Base-by-base conservation (phyloP, 2,888 invertebrate species). In the Pseudococcus jackbeardsleyi region DNA sequence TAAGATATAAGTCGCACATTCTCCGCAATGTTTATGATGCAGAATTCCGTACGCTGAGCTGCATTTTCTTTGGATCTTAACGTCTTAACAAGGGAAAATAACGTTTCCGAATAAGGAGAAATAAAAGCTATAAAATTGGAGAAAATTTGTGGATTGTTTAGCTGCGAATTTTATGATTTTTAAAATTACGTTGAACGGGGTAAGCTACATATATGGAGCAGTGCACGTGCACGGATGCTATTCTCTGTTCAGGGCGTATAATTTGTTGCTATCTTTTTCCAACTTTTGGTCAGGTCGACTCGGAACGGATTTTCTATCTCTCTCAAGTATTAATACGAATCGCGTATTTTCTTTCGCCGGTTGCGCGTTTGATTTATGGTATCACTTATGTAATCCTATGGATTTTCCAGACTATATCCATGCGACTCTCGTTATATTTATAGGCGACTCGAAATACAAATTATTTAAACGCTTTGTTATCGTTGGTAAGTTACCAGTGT, bases 141-240 rank as follows among this genome's bases (percentile, higher is more conserved):
- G 68, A 72, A 72, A 72, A 72, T 72, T 72, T 72, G 72, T 33
- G 17, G 72, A 72, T 72, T 72, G 72, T 72, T 72, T 72, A 72
- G 72, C 72, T 72, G 33, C 33, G 33, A 33, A 12, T 72, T 72
- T 72, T 72, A 72, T 33, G 72, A 72, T 72, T 72, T 72, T 72
- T 33, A 72, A 72, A 33, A 72, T 72, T 72, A 72, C 33, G 17
- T 39, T 33, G 6, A 72, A 72, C 15, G 22, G 68, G 68, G 26
- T 33, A 72, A 33, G 26, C 26, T 33, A 72, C 33, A 33, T 15
- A 15, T 15, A 42, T 9, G 42, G 42, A 42, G 42, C 42, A 9
- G 42, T 33, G 33, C 33, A 64, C 72, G 72, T 33, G 72, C 7
- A 17, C 17, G 72, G 11, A 68, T 6, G n/a, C 15, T 33, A 6